Conservation (phyloP, 2,888 invertebrate species). For the Drosophila borborema region DNA sequence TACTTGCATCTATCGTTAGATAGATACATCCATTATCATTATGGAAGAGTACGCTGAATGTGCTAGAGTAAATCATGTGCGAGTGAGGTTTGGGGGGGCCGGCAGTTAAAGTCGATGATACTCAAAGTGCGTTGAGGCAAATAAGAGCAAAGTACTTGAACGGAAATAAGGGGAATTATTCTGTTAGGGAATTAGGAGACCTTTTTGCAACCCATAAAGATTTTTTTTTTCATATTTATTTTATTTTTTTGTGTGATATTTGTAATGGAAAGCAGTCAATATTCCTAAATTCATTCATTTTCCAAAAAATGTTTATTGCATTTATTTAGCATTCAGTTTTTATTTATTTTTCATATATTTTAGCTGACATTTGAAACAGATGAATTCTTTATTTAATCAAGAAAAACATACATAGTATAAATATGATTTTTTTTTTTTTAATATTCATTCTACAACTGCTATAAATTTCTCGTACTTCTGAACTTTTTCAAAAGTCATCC, state of each 20-base stretch:
- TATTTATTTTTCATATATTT: not conserved
- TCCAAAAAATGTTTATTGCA: not conserved
- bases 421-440: not conserved
- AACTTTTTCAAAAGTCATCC: not conserved
- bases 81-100: not conserved
- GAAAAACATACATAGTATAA: not conserved
- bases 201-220: too few relatives aligned
- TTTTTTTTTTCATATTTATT: too few relatives aligned
- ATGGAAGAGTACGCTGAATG: not conserved
- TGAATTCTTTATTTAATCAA: too few relatives aligned
- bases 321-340: not conserved
- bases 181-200: too few relatives aligned
- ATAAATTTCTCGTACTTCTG: not conserved
- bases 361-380: too few relatives aligned
- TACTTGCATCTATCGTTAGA: slow-evolving; percentile 15
- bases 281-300: too few relatives aligned
- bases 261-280: too few relatives aligned
- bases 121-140: not conserved
- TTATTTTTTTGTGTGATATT: too few relatives aligned
- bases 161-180: too few relatives aligned
- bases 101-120: not conserved
- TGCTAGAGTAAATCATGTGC: not conserved
- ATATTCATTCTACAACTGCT: not conserved
- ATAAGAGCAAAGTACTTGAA: not conserved
- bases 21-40: slow-evolving; percentile 35